Evolutionary conservation across 2,888 invertebrate species (phyloP).

Genomic region (Tanytarsus gracilentus): DNA sequence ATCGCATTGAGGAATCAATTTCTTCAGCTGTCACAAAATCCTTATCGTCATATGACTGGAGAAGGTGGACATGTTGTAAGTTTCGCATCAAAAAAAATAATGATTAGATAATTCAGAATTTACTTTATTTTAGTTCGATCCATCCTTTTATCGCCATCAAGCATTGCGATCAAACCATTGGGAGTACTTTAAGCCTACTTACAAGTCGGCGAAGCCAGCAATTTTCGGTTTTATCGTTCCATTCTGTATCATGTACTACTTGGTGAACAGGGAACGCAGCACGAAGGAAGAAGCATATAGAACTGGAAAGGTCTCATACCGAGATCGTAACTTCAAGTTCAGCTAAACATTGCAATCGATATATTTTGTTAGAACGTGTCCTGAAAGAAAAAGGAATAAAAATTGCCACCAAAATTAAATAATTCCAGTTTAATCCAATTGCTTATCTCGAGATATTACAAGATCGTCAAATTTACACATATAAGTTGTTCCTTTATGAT

Average conservation of each 20-base stretch:
- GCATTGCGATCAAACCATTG: constrained; percentile 58
- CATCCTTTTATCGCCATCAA: constrained; percentile 63
- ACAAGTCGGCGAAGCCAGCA: constrained; percentile 48
- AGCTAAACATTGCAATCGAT: constrained; percentile 41
- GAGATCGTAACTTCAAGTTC: constrained; percentile 62
- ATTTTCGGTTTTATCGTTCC: constrained; percentile 49
- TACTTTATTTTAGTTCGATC: constrained; percentile 61
- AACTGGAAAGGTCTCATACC: constrained; percentile 65
- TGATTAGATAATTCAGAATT: constrained; percentile 28
- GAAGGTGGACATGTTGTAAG: constrained; percentile 65
- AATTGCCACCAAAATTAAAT: background rate
- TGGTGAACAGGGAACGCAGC: constrained; percentile 48
- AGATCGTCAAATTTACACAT: constrained; percentile 97
- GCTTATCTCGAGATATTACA: constrained; percentile 83
- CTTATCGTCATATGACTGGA: constrained; percentile 55
- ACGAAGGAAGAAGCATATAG: constrained; percentile 51
- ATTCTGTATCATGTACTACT: constrained; percentile 47
- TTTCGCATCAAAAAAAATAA: constrained; percentile 35
- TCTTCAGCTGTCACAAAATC: constrained; percentile 60
- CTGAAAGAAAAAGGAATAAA: background rate
- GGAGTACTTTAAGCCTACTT: constrained; percentile 59
- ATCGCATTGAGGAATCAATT: no score
- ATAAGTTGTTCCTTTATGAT: constrained; percentile 99
- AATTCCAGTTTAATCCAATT: constrained; percentile 72
- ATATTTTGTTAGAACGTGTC: background rate